Evolutionary conservation across 2,888 invertebrate species (phyloP), one percentile per base, ranked within the genome.

Genomic region (Yponomeuta plumbellus): DNA sequence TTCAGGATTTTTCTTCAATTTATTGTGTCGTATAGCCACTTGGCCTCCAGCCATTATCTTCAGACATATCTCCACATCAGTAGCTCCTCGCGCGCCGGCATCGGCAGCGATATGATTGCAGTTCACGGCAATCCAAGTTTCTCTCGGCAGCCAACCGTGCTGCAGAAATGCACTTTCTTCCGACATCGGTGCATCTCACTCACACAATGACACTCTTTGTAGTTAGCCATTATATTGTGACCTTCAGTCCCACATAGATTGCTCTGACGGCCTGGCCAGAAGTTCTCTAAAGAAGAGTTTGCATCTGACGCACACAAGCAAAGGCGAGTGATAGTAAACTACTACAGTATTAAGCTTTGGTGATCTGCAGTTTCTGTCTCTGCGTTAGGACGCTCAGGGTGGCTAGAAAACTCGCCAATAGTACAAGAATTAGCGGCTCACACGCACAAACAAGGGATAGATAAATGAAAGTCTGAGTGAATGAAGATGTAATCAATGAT

Each of bases 101-200:
- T 13, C 13, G 44, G 44, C 44, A 52, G 44, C 13, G 44, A 17
- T 52, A 5, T 52, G 44, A 52, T 52, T 52, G 44, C 44, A 52
- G 44, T 52, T 26, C 61, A n/a, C 61, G 23, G 23, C 63, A 21
- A 65, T 66, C 62, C 40, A 83, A 83, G 89, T 89, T 90, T 89
- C 87, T 85, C 86, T 81, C 79, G 85, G 75, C 80, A 82, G 79
- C 77, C 81, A 79, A 74, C 79, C 82, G 84, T 81, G 84, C 80
- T 73, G 63, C 79, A 86, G 88, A 88, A 88, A 63, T 91, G 90
- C 90, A 88, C 91, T 91, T 91, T 91, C 90, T 89, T 89, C 88
- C 87, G 82, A 73, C 69, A 72, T 67, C 77, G 44, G 20, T 64
- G 52, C 64, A 64, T 44, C 61, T 21, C 23, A 63, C 62, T 26